These are phyloP conservation scores for Habroteleia sp. DNA, from an alignment of 2,888 invertebrate genomes.

Conservation along the genomic window DNA sequence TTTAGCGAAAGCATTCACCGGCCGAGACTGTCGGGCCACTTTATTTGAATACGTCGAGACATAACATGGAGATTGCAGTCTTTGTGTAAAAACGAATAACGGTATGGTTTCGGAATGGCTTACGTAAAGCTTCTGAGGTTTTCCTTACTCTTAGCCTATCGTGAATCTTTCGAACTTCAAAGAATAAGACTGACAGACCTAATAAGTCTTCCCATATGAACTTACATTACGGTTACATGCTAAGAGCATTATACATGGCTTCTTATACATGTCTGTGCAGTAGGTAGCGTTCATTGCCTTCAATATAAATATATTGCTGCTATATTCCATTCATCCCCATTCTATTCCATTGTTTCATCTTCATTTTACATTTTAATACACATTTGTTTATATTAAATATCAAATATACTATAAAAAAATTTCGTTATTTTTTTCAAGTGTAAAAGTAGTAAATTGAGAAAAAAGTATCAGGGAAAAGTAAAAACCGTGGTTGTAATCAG, in stretches of 20 bases:
- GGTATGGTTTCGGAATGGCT: conserved; percentile 57
- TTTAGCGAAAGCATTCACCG: conserved; percentile 6
- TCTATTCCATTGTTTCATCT: no score
- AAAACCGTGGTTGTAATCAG: no score
- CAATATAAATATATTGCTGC: conserved; percentile 26
- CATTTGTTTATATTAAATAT: no score
- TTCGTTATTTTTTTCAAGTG: no score
- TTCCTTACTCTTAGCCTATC: conserved; percentile 51
- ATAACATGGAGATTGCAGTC: conserved; percentile 28
- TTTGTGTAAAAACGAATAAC: conserved; percentile 48
- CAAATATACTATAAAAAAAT: no score
- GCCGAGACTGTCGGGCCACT: conserved; percentile 1
- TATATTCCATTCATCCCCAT: background rate
- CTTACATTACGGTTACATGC: conserved; percentile 73
- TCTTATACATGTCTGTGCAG: conserved; percentile 62
- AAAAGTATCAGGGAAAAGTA: no score
- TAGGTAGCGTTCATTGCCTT: conserved; percentile 39
- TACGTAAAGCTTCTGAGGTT: conserved; percentile 54
- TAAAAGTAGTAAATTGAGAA: no score
- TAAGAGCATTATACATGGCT: conserved; percentile 76
- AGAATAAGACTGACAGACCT: conserved; percentile 68
- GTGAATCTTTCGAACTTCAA: conserved; percentile 65
- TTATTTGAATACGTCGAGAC: conserved; percentile 24
- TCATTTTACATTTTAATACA: no score
- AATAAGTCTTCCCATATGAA: conserved; percentile 74